Base-by-base conservation (phyloP, 2,797 vertebrate genomes). In the Chloroceryle inda region DNA sequence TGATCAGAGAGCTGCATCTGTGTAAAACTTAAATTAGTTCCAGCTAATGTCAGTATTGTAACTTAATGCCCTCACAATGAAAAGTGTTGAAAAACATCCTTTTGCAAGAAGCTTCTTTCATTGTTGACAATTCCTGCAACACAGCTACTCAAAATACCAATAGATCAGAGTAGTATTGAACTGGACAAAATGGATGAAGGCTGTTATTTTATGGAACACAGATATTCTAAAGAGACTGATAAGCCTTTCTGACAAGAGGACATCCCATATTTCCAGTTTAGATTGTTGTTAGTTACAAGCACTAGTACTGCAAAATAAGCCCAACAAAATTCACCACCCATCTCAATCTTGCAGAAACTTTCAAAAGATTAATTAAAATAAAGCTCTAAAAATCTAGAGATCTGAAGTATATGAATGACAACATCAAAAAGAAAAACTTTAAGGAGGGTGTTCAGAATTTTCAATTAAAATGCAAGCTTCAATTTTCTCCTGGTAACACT, bases 351-450 rank as follows among this genome's bases (percentile, higher is more conserved):
- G 33, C 23, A 88, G 87, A 76, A 92, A 78, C 27, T 84, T 89
- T 88, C 66, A 94, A 73, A 95, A 94, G 33, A 79, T 91, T 88
- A 84, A 91, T 91, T 95, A 92, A 88, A 92, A 85, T 9, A 85
- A 85, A 88, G 50, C 55, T 92, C 26, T 79, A 56, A 94, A 94
- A 23, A 0, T 8, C 22, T 35, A 92, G 47, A 82, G 40, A 81
- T 52, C 33, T 72, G 77, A 94, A 89, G 73, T 76, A 47, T 42
- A n/a, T 83, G 73, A 94, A 83, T 44, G 31, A 64, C 66, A 92
- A 88, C 38, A 91, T 82, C 63, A 92, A 86, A 90, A 85, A 90
- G 55, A 71, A 88, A 90, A 89, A 38, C 29, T 95, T 88, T 84
- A 88, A 81, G 73, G 40, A 82, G 33, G 18, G 13, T 56, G 33